Percentiles rank a stretch among this genome's conserved stretches.
Evolutionary conservation across 2,888 invertebrate species (phyloP).

Genomic region (Stenodema calcarata): DNA sequence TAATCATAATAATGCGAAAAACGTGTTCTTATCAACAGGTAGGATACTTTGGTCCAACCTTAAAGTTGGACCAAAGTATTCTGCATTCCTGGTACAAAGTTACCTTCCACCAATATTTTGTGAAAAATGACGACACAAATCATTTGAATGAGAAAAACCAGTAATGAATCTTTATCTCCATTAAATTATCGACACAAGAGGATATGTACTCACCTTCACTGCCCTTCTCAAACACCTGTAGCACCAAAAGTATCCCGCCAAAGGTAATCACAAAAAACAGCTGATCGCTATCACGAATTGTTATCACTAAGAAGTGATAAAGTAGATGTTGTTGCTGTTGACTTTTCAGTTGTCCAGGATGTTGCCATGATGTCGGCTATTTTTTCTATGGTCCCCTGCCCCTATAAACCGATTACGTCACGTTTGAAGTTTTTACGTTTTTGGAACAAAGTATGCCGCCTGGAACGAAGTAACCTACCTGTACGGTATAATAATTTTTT

Average conservation of each 20-base stretch:
- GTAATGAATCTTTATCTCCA: too few species aligned
- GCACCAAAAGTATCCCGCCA: not conserved
- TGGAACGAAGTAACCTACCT: not conserved
- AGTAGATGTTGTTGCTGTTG: not conserved
- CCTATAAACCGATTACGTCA: not conserved
- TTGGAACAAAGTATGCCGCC: too few species aligned
- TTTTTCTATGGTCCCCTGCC: not conserved
- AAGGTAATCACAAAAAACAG: not conserved
- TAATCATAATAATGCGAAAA: not conserved
- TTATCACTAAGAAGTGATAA: not conserved
- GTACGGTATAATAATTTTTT: too few species aligned
- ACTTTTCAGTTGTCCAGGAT: not conserved
- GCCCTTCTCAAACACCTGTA: too few species aligned
- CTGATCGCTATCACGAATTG: slow-evolving; percentile 8
- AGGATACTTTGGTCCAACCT: too few species aligned
- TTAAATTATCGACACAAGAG: too few species aligned
- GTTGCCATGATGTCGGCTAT: too few species aligned
- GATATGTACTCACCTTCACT: too few species aligned
- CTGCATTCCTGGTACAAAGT: too few species aligned
- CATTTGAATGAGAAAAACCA: not conserved
- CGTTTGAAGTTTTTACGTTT: not conserved
- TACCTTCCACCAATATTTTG: too few species aligned
- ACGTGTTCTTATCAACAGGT: not conserved
- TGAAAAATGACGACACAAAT: not conserved
- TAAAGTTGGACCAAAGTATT: too few species aligned